Evolutionary conservation across 2,113 vertebrate species (phyloP), one percentile per base, ranked within the genome.

Genomic region (Grus americana): DNA sequence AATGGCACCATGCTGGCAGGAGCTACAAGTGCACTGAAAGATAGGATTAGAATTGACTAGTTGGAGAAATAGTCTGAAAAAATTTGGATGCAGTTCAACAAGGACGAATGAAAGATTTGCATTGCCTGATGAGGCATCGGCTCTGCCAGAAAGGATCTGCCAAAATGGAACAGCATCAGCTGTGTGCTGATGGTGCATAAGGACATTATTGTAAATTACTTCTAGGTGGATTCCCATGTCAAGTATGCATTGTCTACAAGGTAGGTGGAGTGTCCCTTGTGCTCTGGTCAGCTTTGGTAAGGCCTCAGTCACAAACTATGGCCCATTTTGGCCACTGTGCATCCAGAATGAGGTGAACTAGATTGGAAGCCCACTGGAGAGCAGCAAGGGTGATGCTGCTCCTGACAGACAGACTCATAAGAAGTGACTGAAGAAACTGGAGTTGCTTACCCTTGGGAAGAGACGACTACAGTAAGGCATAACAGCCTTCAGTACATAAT

Each of bases 51-150:
- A 89, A 82, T 36, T 61, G 68, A 55, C 52, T 73, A 54, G 24
- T 19, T 94, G 52, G 66, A 94, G 80, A 84, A 92, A 72, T 61
- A 85, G 52, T 67, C 47, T 92, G 57, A 87, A 96, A 86, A 63
- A 81, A 78, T 47, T 71, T 85, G 80, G 76, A 89, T 72, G 76
- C 23, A 47, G 17, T 91, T 92, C 80, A 93, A 57, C 54, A 84
- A 80, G 65, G 86, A 76, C 65, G 91, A 92, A 62, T 74, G 46
- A 66, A 87, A 91, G 65, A 78, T 84, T 91, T 87, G 61, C 30
- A 36, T 44, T 87, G 61, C 68, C 40, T 65, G 80, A 75, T 94
- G 84, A 91, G 86, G 52, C 57, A 71, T 80, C 1, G 10, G 36
- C 16, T 83, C 29, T 91, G 52, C 50, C 89, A 95, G 76, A 84